Evolutionary conservation across 2,888 invertebrate genomes (phyloP).

Genomic region (Litoditis marina): DNA sequence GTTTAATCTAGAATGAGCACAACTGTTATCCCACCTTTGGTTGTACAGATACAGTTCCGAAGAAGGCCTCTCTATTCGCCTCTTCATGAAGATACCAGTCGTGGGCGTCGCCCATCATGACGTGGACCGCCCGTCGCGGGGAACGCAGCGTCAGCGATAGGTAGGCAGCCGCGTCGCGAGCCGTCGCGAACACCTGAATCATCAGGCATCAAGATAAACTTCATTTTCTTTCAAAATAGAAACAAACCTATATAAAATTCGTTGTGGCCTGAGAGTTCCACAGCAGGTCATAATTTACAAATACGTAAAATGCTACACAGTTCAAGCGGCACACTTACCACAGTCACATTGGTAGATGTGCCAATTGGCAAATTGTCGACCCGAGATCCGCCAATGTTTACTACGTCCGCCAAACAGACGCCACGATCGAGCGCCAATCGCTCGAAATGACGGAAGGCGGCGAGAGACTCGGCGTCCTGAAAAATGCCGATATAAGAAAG

Average conservation of each 20-base stretch:
- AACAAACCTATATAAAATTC: too few species aligned
- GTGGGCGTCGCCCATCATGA: conserved; percentile 59
- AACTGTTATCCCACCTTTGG: conserved; percentile 34
- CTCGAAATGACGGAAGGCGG: conserved; percentile 52
- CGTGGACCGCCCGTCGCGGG: conserved; percentile 31
- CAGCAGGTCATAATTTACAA: not conserved
- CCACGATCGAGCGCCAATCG: conserved; percentile 44
- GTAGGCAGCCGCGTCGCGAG: conserved; percentile 38
- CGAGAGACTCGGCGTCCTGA: conserved; percentile 44
- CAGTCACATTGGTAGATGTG: conserved; percentile 52
- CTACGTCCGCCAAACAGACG: conserved; percentile 54
- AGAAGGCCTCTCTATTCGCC: conserved; percentile 26
- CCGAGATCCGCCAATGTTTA: conserved; percentile 26
- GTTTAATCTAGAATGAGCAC: conserved; percentile 1
- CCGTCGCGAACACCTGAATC: conserved; percentile 39
- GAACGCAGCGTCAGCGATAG: conserved; percentile 12
- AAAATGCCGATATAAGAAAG: not conserved
- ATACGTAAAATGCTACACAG: too few species aligned
- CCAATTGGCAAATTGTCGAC: conserved; percentile 20
- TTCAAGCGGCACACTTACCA: conserved; percentile 32
- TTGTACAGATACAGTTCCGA: conserved; percentile 56
- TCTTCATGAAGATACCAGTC: conserved; percentile 51
- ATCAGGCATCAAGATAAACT: not conserved
- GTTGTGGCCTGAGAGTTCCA: not conserved
- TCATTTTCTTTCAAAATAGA: not conserved